Conservation (phyloP, 2,113 vertebrate species). For the Rhynchomys soricoides region DNA sequence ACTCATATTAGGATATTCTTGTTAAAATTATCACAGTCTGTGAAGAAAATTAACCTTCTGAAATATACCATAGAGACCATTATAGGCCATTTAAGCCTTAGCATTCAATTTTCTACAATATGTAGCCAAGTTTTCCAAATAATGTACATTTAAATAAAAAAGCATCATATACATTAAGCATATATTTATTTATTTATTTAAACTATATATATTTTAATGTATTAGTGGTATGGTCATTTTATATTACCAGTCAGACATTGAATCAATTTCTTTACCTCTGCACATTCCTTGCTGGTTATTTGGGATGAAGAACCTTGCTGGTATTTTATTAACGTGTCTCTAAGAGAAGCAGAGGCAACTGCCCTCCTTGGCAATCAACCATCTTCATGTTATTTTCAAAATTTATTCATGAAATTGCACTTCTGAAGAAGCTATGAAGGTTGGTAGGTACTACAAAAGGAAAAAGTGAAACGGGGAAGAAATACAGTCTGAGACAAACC, state of each 20-base stretch:
- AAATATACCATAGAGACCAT: conserved; percentile 47
- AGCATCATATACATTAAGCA: background rate
- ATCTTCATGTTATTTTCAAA: conserved; percentile 15
- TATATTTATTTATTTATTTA: background rate
- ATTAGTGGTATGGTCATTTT: conserved; percentile 50
- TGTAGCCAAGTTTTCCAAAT: conserved; percentile 36
- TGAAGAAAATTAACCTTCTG: conserved; percentile 69
- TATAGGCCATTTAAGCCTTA: conserved; percentile 35
- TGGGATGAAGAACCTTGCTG: conserved; percentile 38
- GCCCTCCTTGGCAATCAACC: conserved; percentile 13
- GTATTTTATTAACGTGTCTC: conserved; percentile 39
- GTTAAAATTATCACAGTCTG: conserved; percentile 62
- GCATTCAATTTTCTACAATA: conserved; percentile 63
- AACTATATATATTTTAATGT: background rate
- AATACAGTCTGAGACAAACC: background rate
- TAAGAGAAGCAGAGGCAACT: conserved; percentile 24
- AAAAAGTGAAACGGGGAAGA: background rate
- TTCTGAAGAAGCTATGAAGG: background rate
- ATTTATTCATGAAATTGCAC: conserved; percentile 59
- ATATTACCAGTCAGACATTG: background rate
- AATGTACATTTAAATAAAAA: conserved; percentile 44
- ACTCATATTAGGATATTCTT: conserved; percentile 65
- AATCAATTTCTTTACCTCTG: background rate
- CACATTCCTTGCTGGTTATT: conserved; percentile 37
- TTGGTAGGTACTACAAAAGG: background rate